phyloP scores from a whole-genome alignment of 2,113 vertebrate genomes.

The Sturnira hondurensis region DNA sequence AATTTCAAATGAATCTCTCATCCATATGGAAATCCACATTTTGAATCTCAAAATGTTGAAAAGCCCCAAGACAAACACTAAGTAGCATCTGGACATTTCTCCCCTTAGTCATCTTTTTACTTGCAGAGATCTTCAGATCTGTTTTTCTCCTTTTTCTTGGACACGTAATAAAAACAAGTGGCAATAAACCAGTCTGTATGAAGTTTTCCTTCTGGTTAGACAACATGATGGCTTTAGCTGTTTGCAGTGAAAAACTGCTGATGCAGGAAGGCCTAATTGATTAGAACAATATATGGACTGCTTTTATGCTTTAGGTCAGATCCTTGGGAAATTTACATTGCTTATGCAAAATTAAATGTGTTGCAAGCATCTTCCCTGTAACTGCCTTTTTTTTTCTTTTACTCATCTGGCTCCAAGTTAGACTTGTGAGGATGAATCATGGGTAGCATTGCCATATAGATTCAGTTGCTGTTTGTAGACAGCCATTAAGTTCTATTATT shows the following conservation, averaged over 20 bases:
- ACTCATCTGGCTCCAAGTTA: neutral
- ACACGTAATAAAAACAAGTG: neutral
- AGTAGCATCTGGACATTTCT: neutral
- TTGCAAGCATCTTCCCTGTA: conserved; percentile 38
- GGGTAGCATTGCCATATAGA: neutral
- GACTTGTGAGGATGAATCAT: neutral
- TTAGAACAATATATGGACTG: neutral
- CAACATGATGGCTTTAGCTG: conserved; percentile 5
- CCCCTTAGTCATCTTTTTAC: neutral
- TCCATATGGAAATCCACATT: neutral
- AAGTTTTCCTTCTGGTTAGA: neutral
- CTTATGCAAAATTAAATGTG: conserved; percentile 49
- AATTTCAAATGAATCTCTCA: conserved; percentile 5
- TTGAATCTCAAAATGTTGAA: neutral
- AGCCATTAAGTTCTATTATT: conserved; percentile 19
- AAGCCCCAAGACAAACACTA: neutral
- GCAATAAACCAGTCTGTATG: neutral
- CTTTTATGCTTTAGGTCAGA: conserved; percentile 41
- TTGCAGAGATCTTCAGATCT: neutral
- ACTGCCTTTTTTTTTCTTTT: neutral
- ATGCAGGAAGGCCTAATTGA: conserved; percentile 38
- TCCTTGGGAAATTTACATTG: conserved; percentile 37
- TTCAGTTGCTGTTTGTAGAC: neutral
- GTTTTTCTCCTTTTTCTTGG: neutral
- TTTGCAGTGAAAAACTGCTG: conserved; percentile 37